Percentiles rank a stretch among this genome's conserved stretches.
phyloP scores from a whole-genome alignment of 2,888 invertebrate species.

The Microctonus brassicae region DNA sequence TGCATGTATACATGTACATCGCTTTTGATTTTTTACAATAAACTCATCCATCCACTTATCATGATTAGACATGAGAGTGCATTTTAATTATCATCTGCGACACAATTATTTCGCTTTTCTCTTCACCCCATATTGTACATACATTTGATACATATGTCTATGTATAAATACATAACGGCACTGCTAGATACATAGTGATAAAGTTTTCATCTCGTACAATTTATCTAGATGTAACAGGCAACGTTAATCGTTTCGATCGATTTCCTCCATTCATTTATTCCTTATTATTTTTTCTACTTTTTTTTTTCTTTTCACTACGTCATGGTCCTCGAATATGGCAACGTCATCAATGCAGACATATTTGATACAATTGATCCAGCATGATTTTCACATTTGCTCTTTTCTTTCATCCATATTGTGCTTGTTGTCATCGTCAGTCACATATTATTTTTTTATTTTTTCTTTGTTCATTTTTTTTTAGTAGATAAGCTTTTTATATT shows the following conservation, averaged over 20 bases:
- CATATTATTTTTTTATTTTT: no score
- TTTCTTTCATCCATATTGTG: conserved; percentile 30
- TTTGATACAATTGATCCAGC: conserved; percentile 36
- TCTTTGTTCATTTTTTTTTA: no score
- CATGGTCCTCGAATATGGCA: conserved; percentile 40
- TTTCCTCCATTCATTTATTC: background rate
- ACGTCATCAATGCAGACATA: conserved; percentile 34
- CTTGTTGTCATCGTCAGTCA: background rate
- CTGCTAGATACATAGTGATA: background rate
- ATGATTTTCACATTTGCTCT: conserved; percentile 40
- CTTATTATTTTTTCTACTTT: conserved; percentile 9
- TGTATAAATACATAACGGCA: background rate
- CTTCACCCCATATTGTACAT: background rate
- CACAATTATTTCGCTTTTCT: background rate
- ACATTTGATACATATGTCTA: background rate
- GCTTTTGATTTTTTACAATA: background rate
- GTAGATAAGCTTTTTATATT: no score
- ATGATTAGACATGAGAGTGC: conserved; percentile 4
- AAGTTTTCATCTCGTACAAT: background rate
- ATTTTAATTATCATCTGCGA: background rate
- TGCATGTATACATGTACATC: no score
- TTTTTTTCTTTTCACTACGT: conserved; percentile 31
- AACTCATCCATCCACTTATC: background rate
- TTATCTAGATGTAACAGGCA: background rate
- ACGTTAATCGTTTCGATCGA: conserved; percentile 21